Evolutionary conservation across 2,888 invertebrate species (phyloP).

Genomic region (Tipula helvola): DNA sequence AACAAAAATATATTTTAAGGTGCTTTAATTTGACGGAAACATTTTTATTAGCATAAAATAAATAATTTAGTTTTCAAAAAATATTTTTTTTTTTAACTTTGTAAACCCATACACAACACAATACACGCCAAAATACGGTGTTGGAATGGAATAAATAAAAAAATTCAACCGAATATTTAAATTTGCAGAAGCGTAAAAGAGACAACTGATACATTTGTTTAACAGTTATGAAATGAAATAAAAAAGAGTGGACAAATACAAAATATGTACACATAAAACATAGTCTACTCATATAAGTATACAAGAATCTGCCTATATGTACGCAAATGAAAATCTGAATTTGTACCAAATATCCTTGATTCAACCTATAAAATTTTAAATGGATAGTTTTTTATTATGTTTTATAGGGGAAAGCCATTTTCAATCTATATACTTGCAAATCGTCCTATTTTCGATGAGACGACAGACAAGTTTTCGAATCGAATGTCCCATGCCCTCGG

Average conservation of each 20-base stretch:
- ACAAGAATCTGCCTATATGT: no score
- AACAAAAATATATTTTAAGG: neutral
- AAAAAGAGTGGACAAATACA: neutral
- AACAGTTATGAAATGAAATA: neutral
- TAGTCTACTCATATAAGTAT: no score
- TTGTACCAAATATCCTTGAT: no score
- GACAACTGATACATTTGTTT: neutral
- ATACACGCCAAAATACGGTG: neutral
- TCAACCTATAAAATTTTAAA: no score
- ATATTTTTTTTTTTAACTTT: neutral
- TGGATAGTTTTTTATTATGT: no score
- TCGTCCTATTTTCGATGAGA: no score
- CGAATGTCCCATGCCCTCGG: no score
- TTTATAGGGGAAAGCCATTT: no score
- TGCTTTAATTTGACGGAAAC: neutral
- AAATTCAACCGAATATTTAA: neutral
- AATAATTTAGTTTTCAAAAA: no score
- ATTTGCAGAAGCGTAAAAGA: neutral
- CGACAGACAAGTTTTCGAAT: no score
- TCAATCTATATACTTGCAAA: no score
- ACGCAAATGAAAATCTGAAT: no score
- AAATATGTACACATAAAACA: neutral
- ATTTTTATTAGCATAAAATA: neutral
- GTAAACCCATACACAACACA: neutral
- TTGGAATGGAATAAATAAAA: neutral